phyloP scores from a whole-genome alignment of 2,113 vertebrate species.

The Tragulus kanchil region DNA sequence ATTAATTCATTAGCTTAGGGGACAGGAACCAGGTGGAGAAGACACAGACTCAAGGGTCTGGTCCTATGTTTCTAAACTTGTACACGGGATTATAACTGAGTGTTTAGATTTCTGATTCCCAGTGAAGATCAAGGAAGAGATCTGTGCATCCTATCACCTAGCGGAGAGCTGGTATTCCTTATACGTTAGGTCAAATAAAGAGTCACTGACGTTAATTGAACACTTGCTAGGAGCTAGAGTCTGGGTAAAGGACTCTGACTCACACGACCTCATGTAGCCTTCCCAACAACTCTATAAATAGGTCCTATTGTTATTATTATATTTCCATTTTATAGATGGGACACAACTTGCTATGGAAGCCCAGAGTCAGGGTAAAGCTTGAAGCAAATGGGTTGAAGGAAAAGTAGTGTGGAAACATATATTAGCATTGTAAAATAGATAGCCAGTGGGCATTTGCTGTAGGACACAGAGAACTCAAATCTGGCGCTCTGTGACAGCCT shows the following conservation, averaged over 20 bases:
- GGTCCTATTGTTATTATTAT: neutral
- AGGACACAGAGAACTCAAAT: neutral
- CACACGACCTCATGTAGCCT: neutral
- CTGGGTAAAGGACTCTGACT: neutral
- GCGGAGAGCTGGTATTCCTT: neutral
- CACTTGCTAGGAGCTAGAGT: neutral
- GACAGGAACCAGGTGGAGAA: neutral
- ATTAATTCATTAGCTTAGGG: neutral
- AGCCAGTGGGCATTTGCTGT: neutral
- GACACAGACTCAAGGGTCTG: neutral
- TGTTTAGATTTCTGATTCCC: neutral
- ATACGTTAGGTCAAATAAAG: neutral
- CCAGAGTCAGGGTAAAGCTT: too few species aligned
- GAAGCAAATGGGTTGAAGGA: too few species aligned
- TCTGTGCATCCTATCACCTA: neutral
- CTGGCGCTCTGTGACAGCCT: neutral
- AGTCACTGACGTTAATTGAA: neutral
- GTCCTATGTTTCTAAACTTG: neutral
- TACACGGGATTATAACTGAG: neutral
- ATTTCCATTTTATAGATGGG: neutral
- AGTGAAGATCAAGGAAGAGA: neutral
- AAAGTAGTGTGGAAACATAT: neutral
- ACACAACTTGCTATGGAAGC: too few species aligned
- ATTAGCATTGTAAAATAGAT: neutral
- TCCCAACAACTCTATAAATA: neutral